These are phyloP conservation scores for Tangachromis dhanisi DNA, from an alignment of 2,113 vertebrate genomes.

Conservation along the genomic window DNA sequence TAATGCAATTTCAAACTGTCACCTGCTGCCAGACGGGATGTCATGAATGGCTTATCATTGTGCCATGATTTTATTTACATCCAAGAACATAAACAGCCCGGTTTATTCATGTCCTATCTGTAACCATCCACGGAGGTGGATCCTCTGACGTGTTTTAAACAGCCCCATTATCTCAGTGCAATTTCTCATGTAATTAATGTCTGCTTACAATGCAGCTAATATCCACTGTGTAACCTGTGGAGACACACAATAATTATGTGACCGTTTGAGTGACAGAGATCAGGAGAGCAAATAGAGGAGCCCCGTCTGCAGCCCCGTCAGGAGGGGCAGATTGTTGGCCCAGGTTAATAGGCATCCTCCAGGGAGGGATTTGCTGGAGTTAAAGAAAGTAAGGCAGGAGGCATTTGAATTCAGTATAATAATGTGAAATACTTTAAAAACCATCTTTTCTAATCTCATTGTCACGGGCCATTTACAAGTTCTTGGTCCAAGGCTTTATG, in stretches of 20 bases:
- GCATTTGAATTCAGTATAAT: constrained; percentile 6
- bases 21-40: constrained; percentile 34
- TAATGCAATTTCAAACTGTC: constrained; percentile 58
- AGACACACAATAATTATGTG: constrained; percentile 28
- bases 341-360: constrained; percentile 51
- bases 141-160: neutral
- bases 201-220: constrained; percentile 44
- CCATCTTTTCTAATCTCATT: constrained; percentile 3
- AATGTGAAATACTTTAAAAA: constrained; percentile 30
- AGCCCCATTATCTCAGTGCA: constrained; percentile 30
- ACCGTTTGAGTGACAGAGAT: constrained; percentile 51
- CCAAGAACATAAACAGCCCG: constrained; percentile 7
- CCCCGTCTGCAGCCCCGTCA: neutral
- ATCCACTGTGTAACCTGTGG: constrained; percentile 24
- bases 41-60: constrained; percentile 40
- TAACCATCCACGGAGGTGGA: neutral
- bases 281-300: constrained; percentile 34
- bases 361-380: constrained; percentile 33
- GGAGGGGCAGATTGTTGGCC: constrained; percentile 11
- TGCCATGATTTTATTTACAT: constrained; percentile 48
- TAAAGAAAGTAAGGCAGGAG: constrained; percentile 17
- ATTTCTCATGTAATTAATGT: constrained; percentile 47
- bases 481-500: constrained; percentile 17
- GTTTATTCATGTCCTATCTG: neutral
- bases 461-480: constrained; percentile 34